phyloP scores from a whole-genome alignment of 2,888 invertebrate species.

The Liodrosophila aerea region DNA sequence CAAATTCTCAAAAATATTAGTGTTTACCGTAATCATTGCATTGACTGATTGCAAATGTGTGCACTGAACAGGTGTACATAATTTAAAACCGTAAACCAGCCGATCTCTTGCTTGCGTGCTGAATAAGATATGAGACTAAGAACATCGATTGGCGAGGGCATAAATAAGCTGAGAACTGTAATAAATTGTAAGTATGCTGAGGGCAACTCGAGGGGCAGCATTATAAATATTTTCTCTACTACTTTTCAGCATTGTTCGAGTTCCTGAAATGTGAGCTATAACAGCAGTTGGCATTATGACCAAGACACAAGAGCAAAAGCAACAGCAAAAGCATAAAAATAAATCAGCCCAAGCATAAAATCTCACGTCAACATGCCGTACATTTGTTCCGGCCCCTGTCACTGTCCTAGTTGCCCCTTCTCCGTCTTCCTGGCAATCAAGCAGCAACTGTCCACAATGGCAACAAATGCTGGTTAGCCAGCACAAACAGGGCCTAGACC shows the following conservation, averaged over 20 bases:
- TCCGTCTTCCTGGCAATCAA: constrained; percentile 13
- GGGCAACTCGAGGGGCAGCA: constrained; percentile 25
- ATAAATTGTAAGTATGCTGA: constrained; percentile 46
- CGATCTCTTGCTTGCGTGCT: constrained; percentile 18
- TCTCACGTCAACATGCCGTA: constrained; percentile 53
- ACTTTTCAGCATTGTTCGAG: constrained; percentile 64
- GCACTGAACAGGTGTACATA: constrained; percentile 22
- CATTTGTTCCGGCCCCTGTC: neutral
- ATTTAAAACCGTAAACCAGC: constrained; percentile 21
- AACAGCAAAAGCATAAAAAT: constrained; percentile 45
- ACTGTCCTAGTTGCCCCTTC: neutral
- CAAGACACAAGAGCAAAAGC: constrained; percentile 24
- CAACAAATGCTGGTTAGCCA: constrained; percentile 14
- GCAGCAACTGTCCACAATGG: constrained; percentile 12
- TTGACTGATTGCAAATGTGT: constrained; percentile 32
- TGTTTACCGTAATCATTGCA: constrained; percentile 51
- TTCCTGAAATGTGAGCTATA: constrained; percentile 59
- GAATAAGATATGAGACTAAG: constrained; percentile 40
- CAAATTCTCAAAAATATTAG: constrained; percentile 34
- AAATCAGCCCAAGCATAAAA: constrained; percentile 63
- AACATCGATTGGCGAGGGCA: constrained; percentile 33
- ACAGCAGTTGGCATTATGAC: constrained; percentile 32
- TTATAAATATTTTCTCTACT: constrained; percentile 73
- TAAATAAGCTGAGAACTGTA: constrained; percentile 57
- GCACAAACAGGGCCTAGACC: constrained; percentile 39